A percentile compares a stretch with the other conserved stretches of the same genome.
Evolutionary conservation across 2,888 invertebrate species (phyloP).

Genomic region (Drosophila phalerata): DNA sequence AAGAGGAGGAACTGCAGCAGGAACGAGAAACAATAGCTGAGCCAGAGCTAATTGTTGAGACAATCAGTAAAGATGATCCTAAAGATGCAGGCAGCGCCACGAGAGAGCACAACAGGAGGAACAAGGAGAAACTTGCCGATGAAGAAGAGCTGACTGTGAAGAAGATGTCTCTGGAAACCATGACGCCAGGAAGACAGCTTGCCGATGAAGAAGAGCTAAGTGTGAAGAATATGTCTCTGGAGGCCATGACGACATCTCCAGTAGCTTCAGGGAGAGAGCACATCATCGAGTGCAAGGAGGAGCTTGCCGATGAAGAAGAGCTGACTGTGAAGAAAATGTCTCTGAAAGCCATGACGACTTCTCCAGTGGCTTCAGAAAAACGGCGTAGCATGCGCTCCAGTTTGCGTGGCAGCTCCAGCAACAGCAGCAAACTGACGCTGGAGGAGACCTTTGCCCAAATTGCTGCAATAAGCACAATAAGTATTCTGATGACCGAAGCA

Average conservation of each 20-base stretch:
- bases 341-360: neutral
- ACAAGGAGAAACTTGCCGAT: neutral
- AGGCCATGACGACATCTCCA: neutral
- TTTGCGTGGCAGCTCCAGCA: conserved; percentile 6
- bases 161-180: neutral
- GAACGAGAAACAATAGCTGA: neutral
- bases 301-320: neutral
- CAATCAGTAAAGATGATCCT: neutral
- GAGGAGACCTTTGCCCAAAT: conserved; percentile 64
- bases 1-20: neutral
- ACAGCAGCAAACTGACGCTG: conserved; percentile 42
- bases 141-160: neutral
- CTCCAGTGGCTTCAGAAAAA: neutral
- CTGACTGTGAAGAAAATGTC: neutral
- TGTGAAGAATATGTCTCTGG: neutral
- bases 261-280: neutral
- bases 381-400: conserved; percentile 40
- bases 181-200: neutral
- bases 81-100: neutral
- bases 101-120: neutral
- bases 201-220: neutral
- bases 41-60: neutral
- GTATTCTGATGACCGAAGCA: conserved; percentile 13
- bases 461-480: conserved; percentile 41
- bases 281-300: neutral